Evolutionary conservation across 2,113 vertebrate species (phyloP), one percentile per base, ranked within the genome.

Genomic region (Anolis sagrei): DNA sequence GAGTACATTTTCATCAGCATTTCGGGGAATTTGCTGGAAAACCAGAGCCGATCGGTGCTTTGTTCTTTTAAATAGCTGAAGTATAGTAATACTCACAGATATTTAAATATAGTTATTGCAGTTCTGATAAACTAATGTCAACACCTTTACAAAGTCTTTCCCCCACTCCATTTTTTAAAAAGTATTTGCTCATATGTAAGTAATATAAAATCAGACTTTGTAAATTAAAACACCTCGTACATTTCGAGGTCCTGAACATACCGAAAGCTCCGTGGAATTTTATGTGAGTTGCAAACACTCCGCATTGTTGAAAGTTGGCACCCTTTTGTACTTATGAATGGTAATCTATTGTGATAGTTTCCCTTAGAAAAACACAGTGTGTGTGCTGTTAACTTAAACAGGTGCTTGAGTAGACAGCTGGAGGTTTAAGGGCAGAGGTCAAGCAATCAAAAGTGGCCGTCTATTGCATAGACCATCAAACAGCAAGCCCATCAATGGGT

Each of bases 391-490:
- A 94, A 80, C 89, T 95, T 96, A 88, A 95, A 92, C 94, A 96
- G 95, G 95, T 95, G 90, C 93, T 92, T 70, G 93, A 95, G 95
- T 72, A 85, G 90, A 93, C 94, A 94, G 93, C 93, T 93, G 6
- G 29, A 81, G 90, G 93, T 92, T 92, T 91, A 92, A 89, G 95
- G 94, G 92, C 93, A 94, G 83, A 95, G 98, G 97, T 97, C 97
- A 97, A 94, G 94, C 96, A 97, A 98, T 98, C 97, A 97, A 95
- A 98, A 96, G 95, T 97, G 96, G 96, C 97, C 94, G 92, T 97
- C 97, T 97, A 97, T 96, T 95, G 96, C 96, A 96, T 94, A 97
- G 97, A 97, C 98, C 97, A 97, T 98, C 97, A 97, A 97, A 97
- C 96, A 95, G 93, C 92, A 92, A 95, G 94, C 89, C 97, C 96